Percentiles rank a stretch among this genome's conserved stretches.
These are phyloP conservation scores for Arrhopalites spinosus DNA, from an alignment of 2,888 invertebrate species.

Conservation along the genomic window DNA sequence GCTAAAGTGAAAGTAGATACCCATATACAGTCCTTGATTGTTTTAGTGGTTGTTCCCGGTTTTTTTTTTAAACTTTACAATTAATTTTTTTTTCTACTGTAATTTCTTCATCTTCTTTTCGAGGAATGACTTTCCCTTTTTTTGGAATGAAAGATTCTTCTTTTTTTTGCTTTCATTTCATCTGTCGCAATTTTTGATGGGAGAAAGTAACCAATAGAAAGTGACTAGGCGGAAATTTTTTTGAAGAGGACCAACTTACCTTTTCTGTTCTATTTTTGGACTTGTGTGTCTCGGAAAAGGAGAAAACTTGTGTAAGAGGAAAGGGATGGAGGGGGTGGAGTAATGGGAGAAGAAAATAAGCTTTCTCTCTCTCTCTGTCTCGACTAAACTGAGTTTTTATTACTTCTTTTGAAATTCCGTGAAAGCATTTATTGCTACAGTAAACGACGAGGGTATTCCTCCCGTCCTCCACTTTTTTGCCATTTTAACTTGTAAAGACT, in stretches of 20 bases:
- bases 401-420: conserved; percentile 25
- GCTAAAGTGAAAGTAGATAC: no score
- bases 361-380: background rate
- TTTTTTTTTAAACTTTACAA: no score
- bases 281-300: background rate
- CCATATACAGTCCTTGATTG: no score
- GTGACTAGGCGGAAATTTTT: background rate
- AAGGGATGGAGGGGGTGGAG: conserved; percentile 2
- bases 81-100: no score
- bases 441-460: conserved; percentile 14
- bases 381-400: conserved; percentile 20
- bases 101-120: no score
- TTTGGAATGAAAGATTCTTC: no score
- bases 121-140: no score
- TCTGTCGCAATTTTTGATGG: background rate
- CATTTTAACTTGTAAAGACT: no score
- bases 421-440: conserved; percentile 26
- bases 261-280: no score
- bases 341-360: conserved; percentile 11
- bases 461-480: background rate
- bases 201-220: background rate
- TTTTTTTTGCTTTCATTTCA: background rate
- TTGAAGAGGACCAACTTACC: no score
- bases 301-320: background rate
- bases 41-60: no score